These are phyloP conservation scores for Picathartes gymnocephalus DNA, from an alignment of 2,113 vertebrate genomes.

Conservation along the genomic window DNA sequence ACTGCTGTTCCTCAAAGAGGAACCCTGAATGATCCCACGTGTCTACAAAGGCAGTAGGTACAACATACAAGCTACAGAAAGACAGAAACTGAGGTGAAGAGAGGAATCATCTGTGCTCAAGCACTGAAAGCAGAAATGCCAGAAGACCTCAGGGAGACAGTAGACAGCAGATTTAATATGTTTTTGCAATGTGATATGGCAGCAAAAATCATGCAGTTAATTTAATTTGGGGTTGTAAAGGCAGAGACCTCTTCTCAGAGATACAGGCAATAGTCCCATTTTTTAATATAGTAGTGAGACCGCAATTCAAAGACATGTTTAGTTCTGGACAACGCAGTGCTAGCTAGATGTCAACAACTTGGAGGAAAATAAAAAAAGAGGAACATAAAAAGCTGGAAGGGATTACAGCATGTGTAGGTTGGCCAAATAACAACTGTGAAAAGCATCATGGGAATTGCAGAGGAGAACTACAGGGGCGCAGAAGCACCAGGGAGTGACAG, in stretches of 20 bases:
- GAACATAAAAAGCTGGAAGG: slow-evolving; percentile 48
- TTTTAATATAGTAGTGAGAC: slow-evolving; percentile 59
- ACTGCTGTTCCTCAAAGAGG: neutral
- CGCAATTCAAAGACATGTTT: slow-evolving; percentile 19
- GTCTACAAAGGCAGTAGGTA: slow-evolving; percentile 33
- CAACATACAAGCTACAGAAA: slow-evolving; percentile 17
- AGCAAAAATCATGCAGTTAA: slow-evolving; percentile 62
- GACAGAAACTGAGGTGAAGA: slow-evolving; percentile 27
- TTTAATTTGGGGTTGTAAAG: slow-evolving; percentile 65
- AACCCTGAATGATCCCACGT: neutral
- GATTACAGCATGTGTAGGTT: slow-evolving; percentile 33
- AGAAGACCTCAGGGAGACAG: slow-evolving; percentile 53
- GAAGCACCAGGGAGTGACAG: neutral
- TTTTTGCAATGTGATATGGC: slow-evolving; percentile 60
- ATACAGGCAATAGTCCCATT: slow-evolving; percentile 31
- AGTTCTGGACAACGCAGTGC: slow-evolving; percentile 7
- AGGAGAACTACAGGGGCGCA: slow-evolving; percentile 11
- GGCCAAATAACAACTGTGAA: slow-evolving; percentile 38
- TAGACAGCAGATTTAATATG: slow-evolving; percentile 59
- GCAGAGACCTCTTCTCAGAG: slow-evolving; percentile 46
- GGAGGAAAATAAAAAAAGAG: slow-evolving; percentile 25
- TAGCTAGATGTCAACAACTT: slow-evolving; percentile 47
- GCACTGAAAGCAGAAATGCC: slow-evolving; percentile 45
- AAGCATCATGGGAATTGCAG: slow-evolving; percentile 14
- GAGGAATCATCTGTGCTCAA: slow-evolving; percentile 47